Base-by-base conservation (phyloP, 2,888 invertebrate species). In the Eupelmus urozonus region DNA sequence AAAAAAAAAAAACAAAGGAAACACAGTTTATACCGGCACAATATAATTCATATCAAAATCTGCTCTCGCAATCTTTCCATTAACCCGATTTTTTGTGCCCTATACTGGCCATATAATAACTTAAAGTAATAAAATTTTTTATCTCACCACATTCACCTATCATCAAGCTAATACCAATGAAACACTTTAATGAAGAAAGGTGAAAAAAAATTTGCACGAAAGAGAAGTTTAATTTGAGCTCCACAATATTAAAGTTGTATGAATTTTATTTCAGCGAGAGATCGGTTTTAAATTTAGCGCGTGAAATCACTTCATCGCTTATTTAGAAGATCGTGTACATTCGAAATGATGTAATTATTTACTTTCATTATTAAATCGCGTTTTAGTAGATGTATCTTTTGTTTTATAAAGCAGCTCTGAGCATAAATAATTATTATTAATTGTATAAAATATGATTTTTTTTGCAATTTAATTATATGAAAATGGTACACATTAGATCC, bases 51-150 rank as follows among this genome's bases (percentile, higher is more conserved):
- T 25, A 59, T 5, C 5, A 29, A 65, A 73, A 57, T 65, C 65
- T 45, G 23, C 55, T 18, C 49, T 42, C 29, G 29, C 57, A 45
- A 73, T 73, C 65, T 63, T 73, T 73, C 34, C 63, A 25, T 74
- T 66, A 55, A 57, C 72, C 72, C n/a, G 55, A 74, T 74, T 74
- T 55, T 57, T 57, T 66, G 4, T 59, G 18, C 11, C 23, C 55
- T 23, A 16, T 23, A 40, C 4, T 5, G 20, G 51, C 2, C 16
- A 4, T 18, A 53, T 62, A 62, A 53, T 65, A 59, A 49, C 57
- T 45, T 42, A 11, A 13, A 11, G 62, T 72, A 74, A 66, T 74
- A 63, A 66, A n/a, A 20, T 34, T 74, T 74, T 73, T 73, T 63
- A 45, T 55, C 16, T 20, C 20, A 1, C 23, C 27, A 4, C 20